phyloP scores from a whole-genome alignment of 2,888 invertebrate species.

The Gryllus longicercus region DNA sequence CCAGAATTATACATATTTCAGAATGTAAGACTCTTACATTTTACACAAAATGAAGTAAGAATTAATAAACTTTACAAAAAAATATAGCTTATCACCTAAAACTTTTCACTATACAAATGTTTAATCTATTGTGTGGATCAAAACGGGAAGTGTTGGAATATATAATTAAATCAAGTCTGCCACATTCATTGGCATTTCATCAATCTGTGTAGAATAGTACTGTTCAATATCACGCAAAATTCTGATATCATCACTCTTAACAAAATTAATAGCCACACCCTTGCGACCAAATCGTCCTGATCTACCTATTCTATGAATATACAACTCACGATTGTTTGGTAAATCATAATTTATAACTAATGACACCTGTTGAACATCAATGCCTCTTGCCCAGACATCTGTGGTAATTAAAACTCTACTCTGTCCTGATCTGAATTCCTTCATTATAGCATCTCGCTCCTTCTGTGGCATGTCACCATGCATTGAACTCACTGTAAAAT shows the following conservation, averaged over 20 bases:
- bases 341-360: conserved; percentile 98
- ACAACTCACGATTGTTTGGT: conserved; percentile 98
- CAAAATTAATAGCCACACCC: conserved; percentile 99
- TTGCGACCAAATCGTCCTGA: conserved; percentile 97
- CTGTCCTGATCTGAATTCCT: conserved; percentile 92
- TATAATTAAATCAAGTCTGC: not conserved
- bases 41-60: too few species aligned
- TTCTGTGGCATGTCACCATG: conserved; percentile 98
- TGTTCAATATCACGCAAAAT: conserved; percentile 99
- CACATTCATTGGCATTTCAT: conserved; percentile 97
- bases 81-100: too few species aligned
- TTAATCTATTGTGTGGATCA: too few species aligned
- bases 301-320: conserved; percentile 98
- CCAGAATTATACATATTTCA: too few species aligned
- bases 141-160: not conserved
- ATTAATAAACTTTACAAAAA: too few species aligned
- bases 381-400: conserved; percentile 98
- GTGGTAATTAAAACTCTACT: conserved; percentile 95
- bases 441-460: conserved; percentile 98
- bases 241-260: conserved; percentile 98
- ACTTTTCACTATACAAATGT: too few species aligned
- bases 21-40: too few species aligned
- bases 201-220: conserved; percentile 99
- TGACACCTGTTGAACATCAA: conserved; percentile 99
- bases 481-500: conserved; percentile 99